Base-by-base conservation (phyloP, 2,113 vertebrate species). In the Rana temporaria region DNA sequence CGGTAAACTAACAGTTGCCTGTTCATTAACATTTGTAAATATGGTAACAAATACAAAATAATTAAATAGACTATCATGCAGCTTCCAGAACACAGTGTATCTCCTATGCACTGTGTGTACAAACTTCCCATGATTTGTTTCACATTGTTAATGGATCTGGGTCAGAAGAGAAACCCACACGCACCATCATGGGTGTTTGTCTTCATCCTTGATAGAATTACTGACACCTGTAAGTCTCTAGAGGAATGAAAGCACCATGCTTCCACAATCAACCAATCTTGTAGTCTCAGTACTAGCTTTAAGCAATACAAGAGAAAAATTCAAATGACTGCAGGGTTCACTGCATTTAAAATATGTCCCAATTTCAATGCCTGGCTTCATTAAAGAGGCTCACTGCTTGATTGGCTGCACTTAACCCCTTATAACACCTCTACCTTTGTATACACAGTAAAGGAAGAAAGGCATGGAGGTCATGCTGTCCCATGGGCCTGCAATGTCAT, bases 341-440 rank as follows among this genome's bases (percentile, higher is more conserved):
- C 38, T 81, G 79, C 65, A 73, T 56, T 18, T 65, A 65, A 73
- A 73, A 73, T 38, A n/a, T 65, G 59, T 22, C 38, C 30, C 24
- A 63, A 81, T 56, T 65, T 72, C 34, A 81, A 63, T 81, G 34
- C 48, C 34, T 71, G 79, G 56, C 30, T 71, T 48, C 30, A 38
- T 32, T 73, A 73, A 73, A 73, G 69, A 59, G 55, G 12, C 48
- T 56, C 34, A 16, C 26, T 72, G 60, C 48, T n/a, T 56, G 22
- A 64, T 72, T 73, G 59, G 59, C 62, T 72, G 30, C 79, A 81
- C 69, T 73, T 81, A 73, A 81, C 69, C 79, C 69, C 24, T 73
- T 16, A 52, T 30, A 72, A 59, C 57, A 64, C 63, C 22, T 22
- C 48, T 63, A 30, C 32, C 22, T 20, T 71, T 32, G 32, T 63